phyloP scores from a whole-genome alignment of 2,797 vertebrate genomes.

The Pelochelys cantorii region DNA sequence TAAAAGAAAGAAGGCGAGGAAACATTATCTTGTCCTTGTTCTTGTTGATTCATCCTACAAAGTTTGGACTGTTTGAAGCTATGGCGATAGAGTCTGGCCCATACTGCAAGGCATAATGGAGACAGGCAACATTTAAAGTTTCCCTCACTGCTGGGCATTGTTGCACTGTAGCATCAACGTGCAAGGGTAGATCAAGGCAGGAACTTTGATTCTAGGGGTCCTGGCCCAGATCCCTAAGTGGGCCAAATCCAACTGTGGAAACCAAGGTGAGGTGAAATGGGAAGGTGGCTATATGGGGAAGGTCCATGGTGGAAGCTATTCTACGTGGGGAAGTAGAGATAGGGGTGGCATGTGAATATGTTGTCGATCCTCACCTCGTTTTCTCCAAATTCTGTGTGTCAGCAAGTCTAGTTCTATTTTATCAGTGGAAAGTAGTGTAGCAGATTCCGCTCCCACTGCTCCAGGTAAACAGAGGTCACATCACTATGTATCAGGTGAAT shows the following conservation, averaged over 20 bases:
- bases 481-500: not conserved
- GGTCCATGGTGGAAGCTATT: not conserved
- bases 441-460: accelerated
- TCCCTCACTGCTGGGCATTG: not conserved
- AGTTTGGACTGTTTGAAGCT: not conserved
- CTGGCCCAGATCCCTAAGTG: not conserved
- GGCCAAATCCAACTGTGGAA: not conserved
- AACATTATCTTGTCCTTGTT: constrained; percentile 23
- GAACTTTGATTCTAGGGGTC: not conserved
- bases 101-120: not conserved
- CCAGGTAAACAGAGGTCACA: not conserved
- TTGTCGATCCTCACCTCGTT: not conserved
- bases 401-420: accelerated
- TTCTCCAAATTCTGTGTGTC: not conserved
- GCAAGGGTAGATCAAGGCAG: not conserved
- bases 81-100: constrained; percentile 21
- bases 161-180: not conserved
- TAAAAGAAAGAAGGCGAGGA: not conserved
- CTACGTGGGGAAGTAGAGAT: not conserved
- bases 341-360: not conserved
- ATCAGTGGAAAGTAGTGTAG: not conserved
- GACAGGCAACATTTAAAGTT: not conserved
- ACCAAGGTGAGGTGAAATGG: not conserved
- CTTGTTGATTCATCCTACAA: not conserved
- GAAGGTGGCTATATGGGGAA: not conserved